Evolutionary conservation across 2,113 vertebrate species (phyloP).

Genomic region (Pseudorectes ferrugineus): DNA sequence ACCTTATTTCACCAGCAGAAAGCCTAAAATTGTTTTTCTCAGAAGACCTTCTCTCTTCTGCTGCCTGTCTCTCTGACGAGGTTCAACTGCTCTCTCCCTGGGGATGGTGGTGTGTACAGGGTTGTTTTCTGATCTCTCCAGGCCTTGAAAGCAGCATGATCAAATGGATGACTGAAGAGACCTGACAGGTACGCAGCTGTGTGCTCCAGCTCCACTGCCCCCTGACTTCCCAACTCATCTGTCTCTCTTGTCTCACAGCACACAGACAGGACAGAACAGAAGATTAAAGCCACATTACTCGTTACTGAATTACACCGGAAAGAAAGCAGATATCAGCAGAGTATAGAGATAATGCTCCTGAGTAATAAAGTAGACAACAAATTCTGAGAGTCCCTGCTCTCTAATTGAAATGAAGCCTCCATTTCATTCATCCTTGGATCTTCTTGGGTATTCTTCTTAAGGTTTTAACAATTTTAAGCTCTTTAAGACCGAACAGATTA

Average conservation of each 20-base stretch:
- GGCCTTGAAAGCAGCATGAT: conserved; percentile 19
- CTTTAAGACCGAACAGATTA: background rate
- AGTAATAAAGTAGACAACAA: background rate
- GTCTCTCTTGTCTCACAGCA: conserved; percentile 12
- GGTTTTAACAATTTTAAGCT: background rate
- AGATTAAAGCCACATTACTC: conserved; percentile 41
- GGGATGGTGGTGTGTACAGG: background rate
- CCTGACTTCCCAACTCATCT: conserved; percentile 40
- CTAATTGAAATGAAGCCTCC: background rate
- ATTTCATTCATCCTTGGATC: background rate
- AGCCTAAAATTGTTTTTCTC: background rate
- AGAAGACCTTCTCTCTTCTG: background rate
- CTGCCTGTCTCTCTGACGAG: background rate
- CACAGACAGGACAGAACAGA: background rate
- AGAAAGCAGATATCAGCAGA: background rate
- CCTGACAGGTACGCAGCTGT: conserved; percentile 10
- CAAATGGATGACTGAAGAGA: conserved; percentile 15
- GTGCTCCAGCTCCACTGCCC: conserved; percentile 4
- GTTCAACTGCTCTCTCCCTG: background rate
- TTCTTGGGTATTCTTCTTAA: background rate
- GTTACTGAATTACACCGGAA: conserved; percentile 11
- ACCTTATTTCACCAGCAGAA: background rate
- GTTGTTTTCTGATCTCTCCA: background rate
- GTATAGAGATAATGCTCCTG: background rate
- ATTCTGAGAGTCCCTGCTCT: background rate